Conservation (phyloP, 1,140 invertebrate species). For the Atta texana region DNA sequence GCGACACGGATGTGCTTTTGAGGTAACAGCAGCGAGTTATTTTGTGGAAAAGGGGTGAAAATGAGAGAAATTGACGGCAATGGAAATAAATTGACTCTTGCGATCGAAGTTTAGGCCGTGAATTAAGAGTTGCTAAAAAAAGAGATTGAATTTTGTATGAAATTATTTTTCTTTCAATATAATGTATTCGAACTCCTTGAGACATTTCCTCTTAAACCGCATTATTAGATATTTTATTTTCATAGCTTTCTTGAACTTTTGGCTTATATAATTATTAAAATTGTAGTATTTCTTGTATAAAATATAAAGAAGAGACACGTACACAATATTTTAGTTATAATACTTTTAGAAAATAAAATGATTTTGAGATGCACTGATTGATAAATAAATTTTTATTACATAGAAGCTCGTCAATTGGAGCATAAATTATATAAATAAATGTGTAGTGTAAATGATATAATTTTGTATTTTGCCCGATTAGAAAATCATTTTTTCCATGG, state of each 20-base stretch:
- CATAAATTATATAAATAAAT: background rate
- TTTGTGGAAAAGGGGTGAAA: constrained; percentile 12
- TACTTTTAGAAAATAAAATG: background rate
- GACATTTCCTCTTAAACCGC: background rate
- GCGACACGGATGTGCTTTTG: constrained; percentile 51
- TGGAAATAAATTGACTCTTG: constrained; percentile 45
- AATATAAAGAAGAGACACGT: background rate
- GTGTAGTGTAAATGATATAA: background rate
- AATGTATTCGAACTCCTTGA: background rate
- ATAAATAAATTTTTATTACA: background rate
- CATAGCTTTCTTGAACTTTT: background rate
- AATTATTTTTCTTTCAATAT: background rate
- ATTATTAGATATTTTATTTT: background rate
- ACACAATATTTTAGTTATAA: background rate
- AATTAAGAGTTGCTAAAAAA: background rate
- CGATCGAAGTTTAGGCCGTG: constrained; percentile 5
- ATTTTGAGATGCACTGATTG: background rate
- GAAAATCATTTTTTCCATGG: background rate
- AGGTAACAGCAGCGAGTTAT: constrained; percentile 21
- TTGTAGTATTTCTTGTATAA: background rate
- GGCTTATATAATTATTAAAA: background rate
- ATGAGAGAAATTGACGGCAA: constrained; percentile 15
- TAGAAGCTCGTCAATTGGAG: background rate
- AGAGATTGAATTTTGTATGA: background rate
- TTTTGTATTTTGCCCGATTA: background rate